phyloP scores from a whole-genome alignment of 2,113 vertebrate species.

The Myxocyprinus asiaticus region DNA sequence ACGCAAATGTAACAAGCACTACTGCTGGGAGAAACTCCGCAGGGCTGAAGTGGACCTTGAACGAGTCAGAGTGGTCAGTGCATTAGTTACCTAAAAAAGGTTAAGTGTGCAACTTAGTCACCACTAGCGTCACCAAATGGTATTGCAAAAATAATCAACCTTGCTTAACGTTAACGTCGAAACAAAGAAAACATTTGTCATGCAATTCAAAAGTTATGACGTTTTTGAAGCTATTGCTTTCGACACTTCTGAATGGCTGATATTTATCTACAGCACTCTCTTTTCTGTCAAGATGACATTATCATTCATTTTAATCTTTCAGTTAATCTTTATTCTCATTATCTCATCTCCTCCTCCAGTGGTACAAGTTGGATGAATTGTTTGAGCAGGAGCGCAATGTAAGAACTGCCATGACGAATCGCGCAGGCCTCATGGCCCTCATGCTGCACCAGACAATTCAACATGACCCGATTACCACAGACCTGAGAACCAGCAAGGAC shows the following conservation, averaged over 20 bases:
- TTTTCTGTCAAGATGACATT: no score
- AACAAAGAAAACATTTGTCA: no score
- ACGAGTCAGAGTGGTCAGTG: slow-evolving; percentile 84
- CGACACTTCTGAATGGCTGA: no score
- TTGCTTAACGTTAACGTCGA: no score
- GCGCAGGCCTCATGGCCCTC: slow-evolving; percentile 86
- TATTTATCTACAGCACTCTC: no score
- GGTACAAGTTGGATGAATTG: slow-evolving; percentile 92
- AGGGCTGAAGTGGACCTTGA: slow-evolving; percentile 91
- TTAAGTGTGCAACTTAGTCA: not conserved
- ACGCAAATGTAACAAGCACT: slow-evolving; percentile 90
- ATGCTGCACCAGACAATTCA: slow-evolving; percentile 94
- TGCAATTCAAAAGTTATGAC: no score
- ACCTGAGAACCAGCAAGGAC: slow-evolving; percentile 83
- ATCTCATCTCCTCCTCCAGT: slow-evolving; percentile 66
- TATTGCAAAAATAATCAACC: not conserved
- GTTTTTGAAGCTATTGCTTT: no score
- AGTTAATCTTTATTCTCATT: no score
- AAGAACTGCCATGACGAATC: slow-evolving; percentile 88
- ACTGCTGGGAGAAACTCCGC: slow-evolving; percentile 92
- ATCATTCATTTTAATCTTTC: no score
- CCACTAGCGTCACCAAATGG: not conserved
- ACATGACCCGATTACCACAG: slow-evolving; percentile 86
- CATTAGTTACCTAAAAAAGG: not conserved
- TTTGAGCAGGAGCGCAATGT: slow-evolving; percentile 92